Evolutionary conservation across 92 coral and sea anemone species (phyloP).

Genomic region (Zoanthus gigantus): DNA sequence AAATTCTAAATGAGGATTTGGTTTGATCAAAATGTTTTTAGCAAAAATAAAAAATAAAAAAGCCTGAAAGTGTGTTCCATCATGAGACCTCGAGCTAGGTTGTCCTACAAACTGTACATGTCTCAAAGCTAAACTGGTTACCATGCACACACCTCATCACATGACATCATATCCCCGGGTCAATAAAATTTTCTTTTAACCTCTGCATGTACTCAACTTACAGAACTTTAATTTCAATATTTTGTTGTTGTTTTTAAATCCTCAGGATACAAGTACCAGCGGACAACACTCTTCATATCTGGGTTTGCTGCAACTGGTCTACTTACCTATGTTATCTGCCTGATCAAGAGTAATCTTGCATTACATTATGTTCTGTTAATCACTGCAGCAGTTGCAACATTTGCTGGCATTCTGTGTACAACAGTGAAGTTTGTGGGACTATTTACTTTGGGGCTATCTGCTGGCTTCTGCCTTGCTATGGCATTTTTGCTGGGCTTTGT

Average conservation of each 20-base stretch:
- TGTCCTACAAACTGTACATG: too few species aligned
- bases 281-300: constrained; percentile 75
- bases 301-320: constrained; percentile 88
- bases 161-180: too few species aligned
- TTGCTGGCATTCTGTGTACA: constrained; percentile 93
- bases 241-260: neutral
- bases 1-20: too few species aligned
- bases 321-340: constrained; percentile 79
- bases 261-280: constrained; percentile 84
- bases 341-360: constrained; percentile 71
- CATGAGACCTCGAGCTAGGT: too few species aligned
- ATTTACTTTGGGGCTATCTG: constrained; percentile 80
- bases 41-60: too few species aligned
- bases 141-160: too few species aligned
- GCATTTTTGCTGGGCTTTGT: constrained; percentile 79
- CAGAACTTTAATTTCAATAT: too few species aligned
- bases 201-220: too few species aligned
- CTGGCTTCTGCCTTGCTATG: constrained; percentile 85
- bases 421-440: constrained; percentile 93
- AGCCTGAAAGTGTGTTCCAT: too few species aligned
- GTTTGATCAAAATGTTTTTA: too few species aligned
- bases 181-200: too few species aligned
- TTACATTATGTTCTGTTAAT: constrained; percentile 84
- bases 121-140: too few species aligned
- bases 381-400: constrained; percentile 87